phyloP scores from a whole-genome alignment of 2,797 vertebrate genomes.

The Enteromius anoplus region DNA sequence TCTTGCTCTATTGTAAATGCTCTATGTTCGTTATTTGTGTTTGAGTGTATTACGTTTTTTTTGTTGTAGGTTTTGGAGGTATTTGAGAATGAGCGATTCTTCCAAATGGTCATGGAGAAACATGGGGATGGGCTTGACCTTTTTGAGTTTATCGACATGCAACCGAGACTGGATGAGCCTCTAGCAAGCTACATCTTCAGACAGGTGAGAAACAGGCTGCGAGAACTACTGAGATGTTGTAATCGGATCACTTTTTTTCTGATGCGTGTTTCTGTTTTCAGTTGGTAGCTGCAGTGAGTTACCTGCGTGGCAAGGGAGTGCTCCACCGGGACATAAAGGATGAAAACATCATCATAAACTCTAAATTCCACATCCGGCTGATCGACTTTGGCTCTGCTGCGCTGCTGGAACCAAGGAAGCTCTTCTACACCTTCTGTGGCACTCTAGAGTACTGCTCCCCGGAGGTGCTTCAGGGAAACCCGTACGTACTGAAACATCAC shows the following conservation, averaged over 20 bases:
- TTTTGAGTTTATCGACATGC: conserved; percentile 92
- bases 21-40: not conserved
- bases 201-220: conserved; percentile 75
- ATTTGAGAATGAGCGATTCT: conserved; percentile 91
- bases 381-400: conserved; percentile 95
- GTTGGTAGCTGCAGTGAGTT: conserved; percentile 89
- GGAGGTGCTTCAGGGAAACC: conserved; percentile 91
- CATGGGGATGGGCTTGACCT: conserved; percentile 92
- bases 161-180: conserved; percentile 88
- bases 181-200: conserved; percentile 94
- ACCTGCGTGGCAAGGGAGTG: conserved; percentile 83
- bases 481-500: conserved; percentile 77
- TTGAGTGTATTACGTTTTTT: not conserved
- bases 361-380: conserved; percentile 88
- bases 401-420: conserved; percentile 81
- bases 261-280: conserved; percentile 56
- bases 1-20: too few relatives aligned
- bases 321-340: conserved; percentile 96
- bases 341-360: conserved; percentile 94
- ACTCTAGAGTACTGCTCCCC: conserved; percentile 96
- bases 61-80: conserved; percentile 84
- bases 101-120: conserved; percentile 97
- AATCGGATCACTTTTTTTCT: not conserved
- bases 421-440: conserved; percentile 93
- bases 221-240: not conserved